Evolutionary conservation across 2,797 vertebrate species (phyloP), one percentile per base, ranked within the genome.

Genomic region (Etheostoma perlongum): DNA sequence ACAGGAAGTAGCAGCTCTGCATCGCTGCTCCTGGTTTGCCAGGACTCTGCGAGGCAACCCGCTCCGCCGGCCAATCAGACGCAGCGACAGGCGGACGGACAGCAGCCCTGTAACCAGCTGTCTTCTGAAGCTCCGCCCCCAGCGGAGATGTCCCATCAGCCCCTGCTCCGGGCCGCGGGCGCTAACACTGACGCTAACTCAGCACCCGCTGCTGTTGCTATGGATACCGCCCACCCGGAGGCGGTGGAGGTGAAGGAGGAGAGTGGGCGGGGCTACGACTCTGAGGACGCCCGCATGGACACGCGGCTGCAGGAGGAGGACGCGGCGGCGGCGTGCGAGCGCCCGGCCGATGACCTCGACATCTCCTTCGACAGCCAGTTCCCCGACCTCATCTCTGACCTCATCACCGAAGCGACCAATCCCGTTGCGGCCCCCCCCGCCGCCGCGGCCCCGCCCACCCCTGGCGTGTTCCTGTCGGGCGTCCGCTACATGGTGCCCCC

Each of bases 381-480:
- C 75, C 97, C 96, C 0, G 97, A 97, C 86, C 94, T 97, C 42
- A 97, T 97, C 81, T 95, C 95, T 4, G 96, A 97, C 82, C 93
- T 97, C 80, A 96, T 97, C 69, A 89, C 88, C 0, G 95, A 94
- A 1, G 93, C 93, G n/a, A 49, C 88, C 36, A 71, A 68, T 54
- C 81, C 84, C 0, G 16, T 54, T 1, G 2, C 62, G 0, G 30
- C 83, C 6, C 77, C 33, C 1, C 36, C 67, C 15, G 16, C 25
- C 4, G 5, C 46, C 2, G 3, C 6, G 6, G 8, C 6, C 0
- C 49, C 13, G 0, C 33, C 72, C 0, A 23, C 21, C 21, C 21
- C 21, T 1, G 21, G 21, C 21, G 10, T 86, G 12, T 90, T 90
- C 46, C 79, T 90, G 0, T 55, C 86, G 0, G 94, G 88, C 1